phyloP scores from a whole-genome alignment of 1,140 invertebrate species.

The Camponotus floridanus region DNA sequence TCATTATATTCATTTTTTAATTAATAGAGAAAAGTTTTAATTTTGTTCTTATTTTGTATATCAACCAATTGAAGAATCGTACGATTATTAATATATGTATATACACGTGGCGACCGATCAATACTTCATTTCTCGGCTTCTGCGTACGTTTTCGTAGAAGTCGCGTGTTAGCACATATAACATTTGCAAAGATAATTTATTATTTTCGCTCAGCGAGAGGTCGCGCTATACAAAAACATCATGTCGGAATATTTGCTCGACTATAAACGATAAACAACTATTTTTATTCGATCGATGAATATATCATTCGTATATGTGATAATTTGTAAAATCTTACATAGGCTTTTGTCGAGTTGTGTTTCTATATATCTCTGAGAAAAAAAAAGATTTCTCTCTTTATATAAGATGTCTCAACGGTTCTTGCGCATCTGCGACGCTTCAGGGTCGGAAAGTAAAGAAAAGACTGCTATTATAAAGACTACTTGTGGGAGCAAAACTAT shows the following conservation, averaged over 20 bases:
- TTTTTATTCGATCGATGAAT: constrained; percentile 9
- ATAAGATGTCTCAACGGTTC: constrained; percentile 57
- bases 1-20: not conserved
- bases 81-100: not conserved
- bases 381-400: not conserved
- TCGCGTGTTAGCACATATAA: constrained; percentile 22
- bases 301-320: no score
- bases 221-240: not conserved
- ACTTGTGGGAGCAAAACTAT: not conserved
- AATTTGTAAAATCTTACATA: no score
- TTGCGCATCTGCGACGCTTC: constrained; percentile 57
- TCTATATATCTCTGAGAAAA: not conserved
- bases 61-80: not conserved
- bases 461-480: constrained; percentile 9
- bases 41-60: not conserved
- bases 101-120: not conserved
- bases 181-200: constrained; percentile 26
- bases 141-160: constrained; percentile 21
- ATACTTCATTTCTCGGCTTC: constrained; percentile 29
- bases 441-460: constrained; percentile 16
- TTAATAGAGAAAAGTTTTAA: not conserved
- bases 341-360: not conserved
- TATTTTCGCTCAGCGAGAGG: not conserved
- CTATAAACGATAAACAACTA: constrained; percentile 19
- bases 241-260: not conserved